A percentile compares a stretch with the other conserved stretches of the same genome.
Conservation (phyloP, 2,113 vertebrate species). For the Paradoxurus hermaphroditus region DNA sequence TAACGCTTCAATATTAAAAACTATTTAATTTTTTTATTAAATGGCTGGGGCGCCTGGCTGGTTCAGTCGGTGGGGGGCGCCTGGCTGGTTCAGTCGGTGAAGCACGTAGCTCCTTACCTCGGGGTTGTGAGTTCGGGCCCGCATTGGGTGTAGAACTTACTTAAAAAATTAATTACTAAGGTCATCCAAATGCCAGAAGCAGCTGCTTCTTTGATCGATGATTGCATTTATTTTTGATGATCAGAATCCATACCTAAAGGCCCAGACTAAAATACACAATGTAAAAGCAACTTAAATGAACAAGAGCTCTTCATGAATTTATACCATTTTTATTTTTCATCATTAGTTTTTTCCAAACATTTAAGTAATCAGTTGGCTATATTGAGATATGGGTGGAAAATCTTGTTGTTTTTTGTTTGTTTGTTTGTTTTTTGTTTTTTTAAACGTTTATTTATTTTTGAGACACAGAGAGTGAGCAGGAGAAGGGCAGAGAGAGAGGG, state of each 20-base stretch:
- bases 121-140: not conserved
- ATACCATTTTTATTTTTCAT: not conserved
- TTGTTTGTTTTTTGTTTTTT: too few species aligned
- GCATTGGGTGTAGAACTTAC: not conserved
- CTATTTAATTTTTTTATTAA: too few species aligned
- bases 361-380: not conserved
- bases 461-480: too few species aligned
- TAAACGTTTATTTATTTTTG: too few species aligned
- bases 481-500: too few species aligned
- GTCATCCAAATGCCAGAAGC: slow-evolving; percentile 22
- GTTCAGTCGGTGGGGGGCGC: not conserved
- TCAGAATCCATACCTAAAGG: not conserved
- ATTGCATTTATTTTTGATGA: not conserved
- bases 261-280: not conserved
- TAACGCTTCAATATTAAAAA: slow-evolving; percentile 43
- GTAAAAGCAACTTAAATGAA: not conserved
- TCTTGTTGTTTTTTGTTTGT: too few species aligned
- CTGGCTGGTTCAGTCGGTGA: not conserved
- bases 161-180: slow-evolving; percentile 19
- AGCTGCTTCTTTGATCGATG: not conserved
- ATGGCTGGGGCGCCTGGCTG: not conserved
- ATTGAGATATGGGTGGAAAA: not conserved
- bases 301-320: not conserved
- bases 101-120: not conserved
- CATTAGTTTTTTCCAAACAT: not conserved